Percentiles rank a stretch among this genome's conserved stretches.
These are phyloP conservation scores for Pseudomyrmex cubaensis DNA, from an alignment of 1,140 invertebrate species.

Conservation along the genomic window DNA sequence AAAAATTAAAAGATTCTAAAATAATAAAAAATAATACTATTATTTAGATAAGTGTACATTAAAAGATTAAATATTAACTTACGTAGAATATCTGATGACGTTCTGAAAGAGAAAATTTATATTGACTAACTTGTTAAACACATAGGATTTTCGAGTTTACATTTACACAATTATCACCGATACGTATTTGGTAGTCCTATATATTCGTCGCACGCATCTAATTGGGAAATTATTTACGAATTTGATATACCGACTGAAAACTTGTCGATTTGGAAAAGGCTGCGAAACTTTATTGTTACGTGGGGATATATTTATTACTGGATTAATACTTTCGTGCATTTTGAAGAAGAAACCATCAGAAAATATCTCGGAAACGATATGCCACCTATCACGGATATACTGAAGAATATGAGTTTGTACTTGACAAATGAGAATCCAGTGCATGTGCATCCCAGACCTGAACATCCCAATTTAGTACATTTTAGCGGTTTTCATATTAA, in stretches of 20 bases:
- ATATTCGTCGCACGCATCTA: constrained; percentile 68
- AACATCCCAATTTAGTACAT: constrained; percentile 85
- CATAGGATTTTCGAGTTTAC: constrained; percentile 62
- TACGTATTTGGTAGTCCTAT: constrained; percentile 61
- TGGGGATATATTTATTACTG: constrained; percentile 37
- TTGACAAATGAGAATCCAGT: constrained; percentile 80
- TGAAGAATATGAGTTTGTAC: constrained; percentile 49
- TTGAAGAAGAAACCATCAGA: constrained; percentile 34
- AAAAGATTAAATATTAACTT: too few relatives aligned
- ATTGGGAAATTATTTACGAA: constrained; percentile 60
- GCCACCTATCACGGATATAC: constrained; percentile 28
- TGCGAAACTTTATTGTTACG: constrained; percentile 44
- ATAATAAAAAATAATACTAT: too few relatives aligned
- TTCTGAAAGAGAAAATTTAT: not conserved
- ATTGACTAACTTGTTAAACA: not conserved
- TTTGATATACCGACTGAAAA: not conserved
- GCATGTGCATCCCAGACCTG: constrained; percentile 85
- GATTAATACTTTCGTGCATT: constrained; percentile 9
- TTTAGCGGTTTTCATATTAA: constrained; percentile 85
- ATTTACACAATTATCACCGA: not conserved
- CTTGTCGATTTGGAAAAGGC: constrained; percentile 58
- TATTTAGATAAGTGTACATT: too few relatives aligned
- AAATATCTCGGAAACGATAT: constrained; percentile 48
- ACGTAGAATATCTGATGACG: not conserved
- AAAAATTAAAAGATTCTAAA: too few relatives aligned